Evolutionary conservation across 2,113 vertebrate genomes (phyloP).

Genomic region (Atractosteus spatula): DNA sequence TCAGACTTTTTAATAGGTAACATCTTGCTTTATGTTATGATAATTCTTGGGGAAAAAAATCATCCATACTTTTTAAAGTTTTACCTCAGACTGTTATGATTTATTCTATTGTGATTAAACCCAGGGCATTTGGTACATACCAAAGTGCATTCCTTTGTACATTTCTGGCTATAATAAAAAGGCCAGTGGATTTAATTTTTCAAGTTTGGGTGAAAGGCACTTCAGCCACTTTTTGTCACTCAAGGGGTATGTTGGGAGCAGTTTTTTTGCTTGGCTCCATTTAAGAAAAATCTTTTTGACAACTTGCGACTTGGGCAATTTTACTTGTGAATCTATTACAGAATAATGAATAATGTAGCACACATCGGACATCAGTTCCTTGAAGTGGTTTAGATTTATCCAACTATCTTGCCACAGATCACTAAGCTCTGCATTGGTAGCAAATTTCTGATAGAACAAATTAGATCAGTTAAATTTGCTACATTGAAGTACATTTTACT

Average conservation of each 20-base stretch:
- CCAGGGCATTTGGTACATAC: slow-evolving; percentile 97
- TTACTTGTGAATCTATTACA: slow-evolving; percentile 24
- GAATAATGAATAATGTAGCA: slow-evolving; percentile 27
- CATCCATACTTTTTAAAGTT: slow-evolving; percentile 65
- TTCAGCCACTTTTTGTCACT: slow-evolving; percentile 72
- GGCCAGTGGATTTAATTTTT: slow-evolving; percentile 70
- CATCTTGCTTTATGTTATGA: slow-evolving; percentile 62
- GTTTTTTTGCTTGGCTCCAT: slow-evolving; percentile 50
- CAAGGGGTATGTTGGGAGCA: slow-evolving; percentile 62
- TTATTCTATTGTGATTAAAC: slow-evolving; percentile 76
- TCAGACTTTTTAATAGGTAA: slow-evolving; percentile 56
- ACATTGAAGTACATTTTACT: slow-evolving; percentile 74
- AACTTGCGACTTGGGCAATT: slow-evolving; percentile 65
- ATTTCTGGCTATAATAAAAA: slow-evolving; percentile 67
- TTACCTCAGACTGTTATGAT: slow-evolving; percentile 69
- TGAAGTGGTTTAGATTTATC: slow-evolving; percentile 27
- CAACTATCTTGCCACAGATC: slow-evolving; percentile 16
- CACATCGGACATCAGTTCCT: slow-evolving; percentile 20
- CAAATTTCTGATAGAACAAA: slow-evolving; percentile 52
- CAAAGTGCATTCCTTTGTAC: slow-evolving; percentile 98
- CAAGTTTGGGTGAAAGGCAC: slow-evolving; percentile 73
- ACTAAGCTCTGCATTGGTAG: slow-evolving; percentile 67
- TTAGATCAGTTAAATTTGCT: slow-evolving; percentile 37
- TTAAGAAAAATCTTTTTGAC: slow-evolving; percentile 46
- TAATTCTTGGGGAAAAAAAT: slow-evolving; percentile 60